phyloP scores from a whole-genome alignment of 2,113 vertebrate genomes.

The Ailurus styani region DNA sequence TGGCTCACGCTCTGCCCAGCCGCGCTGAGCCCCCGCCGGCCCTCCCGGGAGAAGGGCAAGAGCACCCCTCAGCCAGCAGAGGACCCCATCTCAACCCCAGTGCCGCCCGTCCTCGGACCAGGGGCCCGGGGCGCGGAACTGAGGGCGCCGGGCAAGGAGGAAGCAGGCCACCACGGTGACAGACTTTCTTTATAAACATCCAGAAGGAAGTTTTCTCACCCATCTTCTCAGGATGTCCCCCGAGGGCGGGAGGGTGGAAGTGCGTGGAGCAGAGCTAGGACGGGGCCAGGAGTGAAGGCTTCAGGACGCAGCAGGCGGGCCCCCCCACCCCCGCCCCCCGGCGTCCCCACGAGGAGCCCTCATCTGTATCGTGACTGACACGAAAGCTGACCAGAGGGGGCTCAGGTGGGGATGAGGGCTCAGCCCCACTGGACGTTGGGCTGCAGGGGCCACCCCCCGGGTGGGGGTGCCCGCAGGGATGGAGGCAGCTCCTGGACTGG shows the following conservation, averaged over 20 bases:
- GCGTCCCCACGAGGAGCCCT: background rate
- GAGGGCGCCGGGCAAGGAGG: background rate
- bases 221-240: background rate
- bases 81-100: background rate
- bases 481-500: constrained; percentile 84
- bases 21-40: background rate
- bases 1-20: background rate
- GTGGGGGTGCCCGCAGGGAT: constrained; percentile 81
- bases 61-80: background rate
- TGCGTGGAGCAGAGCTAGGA: background rate
- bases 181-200: constrained; percentile 36
- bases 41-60: background rate
- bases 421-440: constrained; percentile 84
- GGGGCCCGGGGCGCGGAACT: accelerated
- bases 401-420: background rate
- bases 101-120: background rate
- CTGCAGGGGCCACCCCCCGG: constrained; percentile 73
- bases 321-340: background rate
- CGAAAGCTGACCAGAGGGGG: background rate
- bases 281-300: background rate
- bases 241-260: background rate
- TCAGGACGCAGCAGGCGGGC: background rate
- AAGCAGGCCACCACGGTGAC: background rate
- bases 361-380: background rate
- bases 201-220: background rate